A percentile compares a stretch with the other conserved stretches of the same genome.
Conservation (phyloP, 2,797 vertebrate species). For the Threskiornis aethiopicus region DNA sequence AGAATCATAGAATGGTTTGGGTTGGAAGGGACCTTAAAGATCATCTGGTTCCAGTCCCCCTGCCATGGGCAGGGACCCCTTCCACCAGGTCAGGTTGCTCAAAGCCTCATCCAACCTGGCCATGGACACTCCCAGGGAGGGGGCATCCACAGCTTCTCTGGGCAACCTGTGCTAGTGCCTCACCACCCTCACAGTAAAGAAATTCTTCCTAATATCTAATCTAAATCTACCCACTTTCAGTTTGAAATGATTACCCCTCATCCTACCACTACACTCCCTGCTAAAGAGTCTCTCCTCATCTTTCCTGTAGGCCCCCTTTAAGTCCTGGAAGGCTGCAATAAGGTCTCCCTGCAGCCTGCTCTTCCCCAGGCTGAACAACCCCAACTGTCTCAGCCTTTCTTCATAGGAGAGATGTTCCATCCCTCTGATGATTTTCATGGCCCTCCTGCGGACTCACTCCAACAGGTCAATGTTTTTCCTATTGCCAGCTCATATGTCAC, state of each 20-base stretch:
- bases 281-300: neutral
- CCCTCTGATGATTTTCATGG: neutral
- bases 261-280: neutral
- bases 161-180: neutral
- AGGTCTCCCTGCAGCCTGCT: rapidly evolving
- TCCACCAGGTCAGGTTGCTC: neutral
- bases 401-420: neutral
- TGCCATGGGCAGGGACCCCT: neutral
- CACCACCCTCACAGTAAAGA: neutral
- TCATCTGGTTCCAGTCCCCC: neutral
- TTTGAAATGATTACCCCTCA: neutral
- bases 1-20: neutral
- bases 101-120: neutral
- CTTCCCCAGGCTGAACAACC: neutral
- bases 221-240: neutral
- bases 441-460: neutral
- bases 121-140: neutral
- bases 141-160: neutral
- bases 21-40: neutral
- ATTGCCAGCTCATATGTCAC: neutral
- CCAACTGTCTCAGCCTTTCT: neutral
- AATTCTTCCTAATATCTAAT: neutral
- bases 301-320: neutral
- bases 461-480: neutral
- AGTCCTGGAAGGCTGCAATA: too few relatives aligned